Base-by-base conservation (phyloP, 2,888 invertebrate genomes). In the Melinopterus prodromus region DNA sequence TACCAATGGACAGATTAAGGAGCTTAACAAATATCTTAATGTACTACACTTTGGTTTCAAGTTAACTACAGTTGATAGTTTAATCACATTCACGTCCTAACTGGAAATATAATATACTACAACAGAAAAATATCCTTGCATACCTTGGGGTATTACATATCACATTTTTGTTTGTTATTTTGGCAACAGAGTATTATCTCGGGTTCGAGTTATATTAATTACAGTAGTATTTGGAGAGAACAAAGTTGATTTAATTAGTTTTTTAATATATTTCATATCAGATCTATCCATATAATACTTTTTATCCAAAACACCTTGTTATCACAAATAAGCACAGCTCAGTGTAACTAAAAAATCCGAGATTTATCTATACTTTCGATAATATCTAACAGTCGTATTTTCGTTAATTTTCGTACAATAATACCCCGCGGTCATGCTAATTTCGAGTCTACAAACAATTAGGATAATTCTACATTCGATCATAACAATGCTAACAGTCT, bases 401-500 rank as follows among this genome's bases (percentile, higher is more conserved):
- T 53, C 53, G 12, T 53, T 53, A 53, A 1, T 53, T 26, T 53
- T 53, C 53, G 5, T 53, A 53, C 53, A 53, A 53, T 53, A 53
- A 53, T 53, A 53, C 53, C 53, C 53, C 53, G 12, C 53, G 53
- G 53, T 53, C 12, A 9, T 53, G 53, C 53, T 53, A 53, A 72
- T 72, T 72, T n/a, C 14, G 14, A 15, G 72, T 36, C 14, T 72
- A 72, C 72, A 72, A 16, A 72, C 6, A 36, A 7, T 26, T 71
- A 71, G n/a, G 26, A 26, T 26, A 2, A 26, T 26, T 26, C 53
- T 53, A 53, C 12, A 12, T 7, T 53, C 7, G 53, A 53, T 53
- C 26, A 12, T 53, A 53, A 53, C 53, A 4, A 3, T 12, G 53
- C 53, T 53, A 53, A 53, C 53, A 53, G 53, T 53, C 53, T 53